Percentiles rank a stretch among this genome's conserved stretches.
Conservation (phyloP, 2,797 vertebrate species). For the Danio tinwini region DNA sequence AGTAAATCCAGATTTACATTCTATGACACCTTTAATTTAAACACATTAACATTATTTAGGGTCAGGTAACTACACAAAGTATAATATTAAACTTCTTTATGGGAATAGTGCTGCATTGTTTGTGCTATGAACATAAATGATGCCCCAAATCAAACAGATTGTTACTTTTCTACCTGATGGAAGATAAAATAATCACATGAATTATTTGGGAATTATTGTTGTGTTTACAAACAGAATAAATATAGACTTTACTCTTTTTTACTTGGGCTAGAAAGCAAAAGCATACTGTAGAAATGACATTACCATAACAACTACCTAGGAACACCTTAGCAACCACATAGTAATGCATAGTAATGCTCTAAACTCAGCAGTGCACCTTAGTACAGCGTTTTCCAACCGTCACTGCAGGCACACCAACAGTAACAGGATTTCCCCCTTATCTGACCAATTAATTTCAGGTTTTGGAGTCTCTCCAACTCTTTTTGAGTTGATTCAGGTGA, state of each 20-base stretch:
- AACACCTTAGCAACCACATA: not conserved
- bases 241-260: not conserved
- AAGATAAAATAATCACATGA: not conserved
- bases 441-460: no score
- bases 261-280: not conserved
- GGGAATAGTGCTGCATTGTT: not conserved
- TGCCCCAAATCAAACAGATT: not conserved
- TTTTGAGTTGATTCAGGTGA: no score
- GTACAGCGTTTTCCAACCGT: no score
- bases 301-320: not conserved
- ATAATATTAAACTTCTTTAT: not conserved
- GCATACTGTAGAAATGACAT: not conserved
- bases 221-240: no score
- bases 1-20: no score
- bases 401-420: no score
- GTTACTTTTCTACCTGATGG: not conserved
- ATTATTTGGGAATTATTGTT: not conserved
- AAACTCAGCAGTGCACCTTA: no score
- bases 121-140: not conserved
- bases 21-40: not conserved
- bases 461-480: no score
- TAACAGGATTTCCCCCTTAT: no score
- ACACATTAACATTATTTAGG: not conserved
- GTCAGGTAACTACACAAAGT: not conserved
- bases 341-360: no score